Percentiles rank a stretch among this genome's conserved stretches.
Conservation (phyloP, 2,888 invertebrate species). For the Oscheius sp. region DNA sequence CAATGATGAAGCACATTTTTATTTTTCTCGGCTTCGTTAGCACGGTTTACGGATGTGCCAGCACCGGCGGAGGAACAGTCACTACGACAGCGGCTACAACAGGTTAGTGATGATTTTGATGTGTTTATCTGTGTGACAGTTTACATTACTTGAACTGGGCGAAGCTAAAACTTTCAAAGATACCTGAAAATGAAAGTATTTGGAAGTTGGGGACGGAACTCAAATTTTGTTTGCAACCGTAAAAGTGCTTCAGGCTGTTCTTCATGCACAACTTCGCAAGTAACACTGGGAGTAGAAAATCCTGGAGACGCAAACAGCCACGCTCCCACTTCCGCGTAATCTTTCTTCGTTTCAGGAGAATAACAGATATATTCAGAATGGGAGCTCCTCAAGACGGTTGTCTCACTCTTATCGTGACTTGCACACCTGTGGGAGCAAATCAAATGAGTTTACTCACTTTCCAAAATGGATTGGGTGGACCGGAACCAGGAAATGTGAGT, state of each 20-base stretch:
- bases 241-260: neutral
- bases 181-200: too few relatives aligned
- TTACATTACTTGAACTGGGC: too few relatives aligned
- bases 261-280: neutral
- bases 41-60: too few relatives aligned
- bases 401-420: neutral
- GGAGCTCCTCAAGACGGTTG: neutral
- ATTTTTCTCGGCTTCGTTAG: too few relatives aligned
- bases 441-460: slow-evolving; percentile 4
- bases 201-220: too few relatives aligned
- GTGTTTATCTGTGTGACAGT: too few relatives aligned
- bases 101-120: too few relatives aligned
- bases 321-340: neutral
- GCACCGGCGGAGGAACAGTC: too few relatives aligned
- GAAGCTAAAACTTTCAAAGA: too few relatives aligned
- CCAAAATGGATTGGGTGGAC: slow-evolving; percentile 19
- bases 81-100: too few relatives aligned
- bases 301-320: neutral
- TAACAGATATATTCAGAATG: neutral
- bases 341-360: neutral
- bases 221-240: too few relatives aligned
- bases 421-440: neutral
- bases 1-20: too few relatives aligned
- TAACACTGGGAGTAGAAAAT: neutral
- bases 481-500: slow-evolving; percentile 1